phyloP scores from a whole-genome alignment of 2,797 vertebrate species.

The Ceryle rudis region DNA sequence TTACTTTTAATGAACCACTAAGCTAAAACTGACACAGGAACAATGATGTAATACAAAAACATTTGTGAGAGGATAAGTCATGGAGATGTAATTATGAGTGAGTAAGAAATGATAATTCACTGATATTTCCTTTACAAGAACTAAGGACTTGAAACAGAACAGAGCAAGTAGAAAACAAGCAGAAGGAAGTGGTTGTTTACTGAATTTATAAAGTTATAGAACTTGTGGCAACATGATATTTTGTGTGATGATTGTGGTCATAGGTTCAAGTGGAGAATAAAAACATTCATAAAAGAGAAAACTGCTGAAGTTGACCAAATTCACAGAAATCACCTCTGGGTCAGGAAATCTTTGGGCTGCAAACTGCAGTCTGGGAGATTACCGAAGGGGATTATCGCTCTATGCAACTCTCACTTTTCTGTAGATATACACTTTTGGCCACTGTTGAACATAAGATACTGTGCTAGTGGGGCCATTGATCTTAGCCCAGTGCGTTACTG shows the following conservation, averaged over 20 bases:
- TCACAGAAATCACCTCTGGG: background rate
- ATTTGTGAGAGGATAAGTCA: background rate
- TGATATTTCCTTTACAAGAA: background rate
- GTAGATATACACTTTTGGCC: accelerated
- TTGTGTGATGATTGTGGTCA: background rate
- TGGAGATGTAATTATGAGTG: background rate
- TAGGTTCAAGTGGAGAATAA: background rate
- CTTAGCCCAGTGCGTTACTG: background rate
- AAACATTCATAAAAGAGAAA: background rate
- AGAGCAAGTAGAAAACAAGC: background rate
- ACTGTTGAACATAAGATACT: background rate
- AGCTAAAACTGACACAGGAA: background rate
- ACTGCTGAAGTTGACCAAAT: background rate
- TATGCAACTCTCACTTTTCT: background rate
- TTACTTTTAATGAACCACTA: background rate
- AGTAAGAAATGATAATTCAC: background rate
- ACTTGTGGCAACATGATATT: background rate
- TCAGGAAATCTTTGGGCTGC: background rate
- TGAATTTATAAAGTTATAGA: background rate
- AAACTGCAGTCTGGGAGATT: background rate
- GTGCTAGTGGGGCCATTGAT: background rate
- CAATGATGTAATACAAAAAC: background rate
- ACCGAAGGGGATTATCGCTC: background rate
- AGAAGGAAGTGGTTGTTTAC: background rate
- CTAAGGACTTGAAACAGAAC: background rate